phyloP scores from a whole-genome alignment of 1,140 invertebrate genomes.

The Pristionchus pacificus region DNA sequence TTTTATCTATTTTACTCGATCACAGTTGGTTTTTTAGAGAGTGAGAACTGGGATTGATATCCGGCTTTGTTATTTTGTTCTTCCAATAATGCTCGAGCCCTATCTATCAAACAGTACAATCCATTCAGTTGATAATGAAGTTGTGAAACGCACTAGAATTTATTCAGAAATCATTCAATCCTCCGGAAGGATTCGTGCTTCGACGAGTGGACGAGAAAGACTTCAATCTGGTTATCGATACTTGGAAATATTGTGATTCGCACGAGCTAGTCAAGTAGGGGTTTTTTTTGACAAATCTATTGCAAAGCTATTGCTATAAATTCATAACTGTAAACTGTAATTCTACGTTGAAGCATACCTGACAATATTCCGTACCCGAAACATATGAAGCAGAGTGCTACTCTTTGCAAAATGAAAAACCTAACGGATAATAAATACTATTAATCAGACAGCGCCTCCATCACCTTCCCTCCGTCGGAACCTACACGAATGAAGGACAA shows the following conservation, averaged over 20 bases:
- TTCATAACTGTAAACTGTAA: background rate
- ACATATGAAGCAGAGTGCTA: no score
- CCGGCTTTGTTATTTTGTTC: no score
- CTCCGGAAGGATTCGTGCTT: background rate
- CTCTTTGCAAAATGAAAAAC: background rate
- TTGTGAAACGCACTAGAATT: no score
- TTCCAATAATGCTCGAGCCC: no score
- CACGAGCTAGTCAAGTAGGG: background rate
- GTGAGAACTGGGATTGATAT: no score
- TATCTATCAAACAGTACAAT: no score
- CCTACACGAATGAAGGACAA: background rate
- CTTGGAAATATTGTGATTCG: background rate
- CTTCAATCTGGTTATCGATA: background rate
- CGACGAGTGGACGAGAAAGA: background rate
- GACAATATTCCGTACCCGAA: background rate
- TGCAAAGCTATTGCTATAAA: background rate
- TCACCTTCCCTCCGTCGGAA: background rate
- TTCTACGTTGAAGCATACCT: background rate
- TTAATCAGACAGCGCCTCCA: background rate
- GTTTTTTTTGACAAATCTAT: no score
- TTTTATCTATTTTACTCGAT: background rate
- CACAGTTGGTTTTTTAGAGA: no score
- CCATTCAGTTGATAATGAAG: no score
- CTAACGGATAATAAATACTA: background rate
- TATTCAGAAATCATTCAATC: background rate